A percentile compares a stretch with the other conserved stretches of the same genome.
phyloP scores from a whole-genome alignment of 2,888 invertebrate genomes.

The Troilus luridus region DNA sequence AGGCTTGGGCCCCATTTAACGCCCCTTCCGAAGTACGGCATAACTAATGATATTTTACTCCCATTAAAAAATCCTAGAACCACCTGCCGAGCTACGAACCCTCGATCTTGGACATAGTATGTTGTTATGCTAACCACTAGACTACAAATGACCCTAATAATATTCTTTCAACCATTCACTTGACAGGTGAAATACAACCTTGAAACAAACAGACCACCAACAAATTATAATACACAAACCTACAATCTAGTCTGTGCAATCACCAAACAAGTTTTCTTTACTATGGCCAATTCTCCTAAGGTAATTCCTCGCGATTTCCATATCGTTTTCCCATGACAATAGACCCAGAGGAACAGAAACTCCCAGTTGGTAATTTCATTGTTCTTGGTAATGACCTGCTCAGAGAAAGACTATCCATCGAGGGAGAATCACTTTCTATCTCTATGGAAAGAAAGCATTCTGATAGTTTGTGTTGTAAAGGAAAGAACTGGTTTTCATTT shows the following conservation, averaged over 20 bases:
- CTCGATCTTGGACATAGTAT: too few species aligned
- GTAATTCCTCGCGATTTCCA: not conserved
- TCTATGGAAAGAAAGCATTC: not conserved
- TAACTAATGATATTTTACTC: too few species aligned
- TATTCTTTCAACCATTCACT: too few species aligned
- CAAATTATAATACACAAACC: not conserved
- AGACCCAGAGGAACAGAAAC: not conserved
- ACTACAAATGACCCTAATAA: too few species aligned
- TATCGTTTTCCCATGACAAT: conserved; percentile 14
- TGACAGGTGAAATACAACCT: not conserved
- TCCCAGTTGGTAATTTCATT: conserved; percentile 8
- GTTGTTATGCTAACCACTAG: too few species aligned
- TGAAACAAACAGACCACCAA: not conserved
- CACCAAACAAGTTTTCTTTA: not conserved
- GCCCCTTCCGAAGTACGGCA: too few species aligned
- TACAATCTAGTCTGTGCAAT: not conserved
- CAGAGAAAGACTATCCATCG: not conserved
- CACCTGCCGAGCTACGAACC: too few species aligned
- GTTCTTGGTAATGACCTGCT: not conserved
- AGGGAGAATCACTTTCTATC: conserved; percentile 1
- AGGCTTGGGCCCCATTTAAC: too few species aligned
- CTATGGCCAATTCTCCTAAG: conserved; percentile 15
- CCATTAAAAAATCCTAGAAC: too few species aligned
- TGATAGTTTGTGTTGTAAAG: not conserved
- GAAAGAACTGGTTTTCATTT: too few species aligned